phyloP scores from a whole-genome alignment of 2,888 invertebrate species.

The Hyalella azteca region DNA sequence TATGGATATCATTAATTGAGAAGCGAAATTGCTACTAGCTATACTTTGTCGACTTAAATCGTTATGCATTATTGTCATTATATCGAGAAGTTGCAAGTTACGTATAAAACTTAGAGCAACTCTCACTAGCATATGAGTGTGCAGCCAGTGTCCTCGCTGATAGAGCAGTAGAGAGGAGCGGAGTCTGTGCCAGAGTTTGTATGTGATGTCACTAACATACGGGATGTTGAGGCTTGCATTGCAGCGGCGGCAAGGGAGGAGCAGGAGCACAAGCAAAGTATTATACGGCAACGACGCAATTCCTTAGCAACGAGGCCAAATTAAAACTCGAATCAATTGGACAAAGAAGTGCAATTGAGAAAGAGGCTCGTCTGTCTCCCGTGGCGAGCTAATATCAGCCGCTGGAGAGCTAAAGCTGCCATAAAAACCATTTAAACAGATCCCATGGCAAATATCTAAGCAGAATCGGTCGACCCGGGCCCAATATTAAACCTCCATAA shows the following conservation, averaged over 20 bases:
- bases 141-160: not conserved
- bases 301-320: constrained; percentile 21
- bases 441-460: constrained; percentile 36
- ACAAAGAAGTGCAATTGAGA: constrained; percentile 37
- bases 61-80: too few species aligned
- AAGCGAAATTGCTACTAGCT: too few species aligned
- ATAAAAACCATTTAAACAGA: constrained; percentile 37
- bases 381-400: constrained; percentile 23
- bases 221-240: not conserved
- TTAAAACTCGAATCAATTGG: constrained; percentile 36
- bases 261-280: too few species aligned
- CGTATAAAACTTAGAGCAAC: too few species aligned
- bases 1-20: too few species aligned
- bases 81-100: too few species aligned
- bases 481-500: constrained; percentile 36
- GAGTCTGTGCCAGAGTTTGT: not conserved
- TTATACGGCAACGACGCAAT: constrained; percentile 22
- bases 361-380: constrained; percentile 36
- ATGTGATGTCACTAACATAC: not conserved
- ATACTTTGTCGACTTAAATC: too few species aligned
- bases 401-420: constrained; percentile 34
- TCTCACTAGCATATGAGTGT: too few species aligned
- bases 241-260: not conserved
- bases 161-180: not conserved
- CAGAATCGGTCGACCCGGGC: constrained; percentile 30